Evolutionary conservation across 2,797 vertebrate genomes (phyloP).

Genomic region (Bovichtus diacanthus): DNA sequence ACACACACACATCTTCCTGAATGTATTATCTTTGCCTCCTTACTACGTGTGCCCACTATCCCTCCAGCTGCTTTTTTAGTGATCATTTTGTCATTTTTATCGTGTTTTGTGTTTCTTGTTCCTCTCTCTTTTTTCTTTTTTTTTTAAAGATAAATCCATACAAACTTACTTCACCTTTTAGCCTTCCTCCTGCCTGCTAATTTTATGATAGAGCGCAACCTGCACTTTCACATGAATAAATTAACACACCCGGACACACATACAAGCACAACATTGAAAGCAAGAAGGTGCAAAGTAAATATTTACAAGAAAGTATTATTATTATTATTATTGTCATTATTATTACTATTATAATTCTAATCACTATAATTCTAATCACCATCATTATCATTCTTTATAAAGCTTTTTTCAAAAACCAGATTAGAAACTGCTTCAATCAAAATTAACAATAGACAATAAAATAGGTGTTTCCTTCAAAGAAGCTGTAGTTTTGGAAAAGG

Average conservation of each 20-base stretch:
- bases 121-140: neutral
- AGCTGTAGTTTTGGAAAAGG: neutral
- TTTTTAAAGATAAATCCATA: conserved; percentile 3
- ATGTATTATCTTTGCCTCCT: conserved; percentile 35
- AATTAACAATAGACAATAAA: too few relatives aligned
- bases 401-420: too few relatives aligned
- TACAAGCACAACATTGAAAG: neutral
- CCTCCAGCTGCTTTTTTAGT: neutral
- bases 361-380: too few relatives aligned
- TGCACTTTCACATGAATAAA: neutral
- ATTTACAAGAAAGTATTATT: neutral
- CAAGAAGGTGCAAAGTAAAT: neutral
- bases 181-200: conserved; percentile 6
- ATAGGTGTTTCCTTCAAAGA: neutral
- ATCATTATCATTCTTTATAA: too few relatives aligned
- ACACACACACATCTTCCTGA: conserved; percentile 11
- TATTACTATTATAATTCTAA: too few relatives aligned
- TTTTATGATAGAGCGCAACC: neutral
- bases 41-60: conserved; percentile 12
- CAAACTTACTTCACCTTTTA: neutral
- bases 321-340: too few relatives aligned
- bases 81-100: too few relatives aligned
- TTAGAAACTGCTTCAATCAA: neutral
- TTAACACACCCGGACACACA: neutral
- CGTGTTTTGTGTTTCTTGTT: neutral